Conservation (phyloP, 2,113 vertebrate genomes). For the Ictalurus punctatus region DNA sequence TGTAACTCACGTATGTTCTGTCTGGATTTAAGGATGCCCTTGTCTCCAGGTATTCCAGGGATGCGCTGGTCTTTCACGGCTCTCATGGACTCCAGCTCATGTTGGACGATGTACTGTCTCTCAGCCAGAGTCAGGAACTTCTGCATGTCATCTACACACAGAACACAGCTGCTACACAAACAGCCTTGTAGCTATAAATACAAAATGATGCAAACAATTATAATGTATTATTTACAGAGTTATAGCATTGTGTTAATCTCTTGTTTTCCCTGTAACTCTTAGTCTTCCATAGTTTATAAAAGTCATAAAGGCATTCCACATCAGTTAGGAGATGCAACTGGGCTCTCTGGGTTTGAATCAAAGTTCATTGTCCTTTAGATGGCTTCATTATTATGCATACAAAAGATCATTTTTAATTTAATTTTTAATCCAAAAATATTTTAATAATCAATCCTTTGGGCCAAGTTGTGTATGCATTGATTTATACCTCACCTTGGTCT, state of each 20-base stretch:
- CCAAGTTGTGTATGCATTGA: background rate
- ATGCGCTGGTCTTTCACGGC: constrained; percentile 69
- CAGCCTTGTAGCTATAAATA: background rate
- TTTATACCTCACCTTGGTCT: background rate
- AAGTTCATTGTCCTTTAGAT: background rate
- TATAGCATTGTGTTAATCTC: background rate
- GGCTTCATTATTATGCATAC: background rate
- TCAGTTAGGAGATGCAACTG: background rate
- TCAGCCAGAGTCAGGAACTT: constrained; percentile 75
- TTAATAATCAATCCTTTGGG: background rate
- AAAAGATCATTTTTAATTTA: background rate
- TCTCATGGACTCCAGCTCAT: constrained; percentile 72
- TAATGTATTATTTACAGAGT: background rate
- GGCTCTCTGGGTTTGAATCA: background rate
- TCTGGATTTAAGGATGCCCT: constrained; percentile 58
- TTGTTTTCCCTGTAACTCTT: background rate
- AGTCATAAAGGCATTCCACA: background rate
- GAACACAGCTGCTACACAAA: constrained; percentile 11
- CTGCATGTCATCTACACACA: constrained; percentile 72
- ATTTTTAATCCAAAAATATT: background rate
- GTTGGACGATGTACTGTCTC: constrained; percentile 75
- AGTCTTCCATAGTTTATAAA: background rate
- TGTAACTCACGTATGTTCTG: constrained; percentile 57
- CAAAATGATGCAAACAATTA: background rate
- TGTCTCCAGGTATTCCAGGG: constrained; percentile 68